These are phyloP conservation scores for Anthopleura sola DNA, from an alignment of 64 coral and sea anemone genomes.

Conservation along the genomic window DNA sequence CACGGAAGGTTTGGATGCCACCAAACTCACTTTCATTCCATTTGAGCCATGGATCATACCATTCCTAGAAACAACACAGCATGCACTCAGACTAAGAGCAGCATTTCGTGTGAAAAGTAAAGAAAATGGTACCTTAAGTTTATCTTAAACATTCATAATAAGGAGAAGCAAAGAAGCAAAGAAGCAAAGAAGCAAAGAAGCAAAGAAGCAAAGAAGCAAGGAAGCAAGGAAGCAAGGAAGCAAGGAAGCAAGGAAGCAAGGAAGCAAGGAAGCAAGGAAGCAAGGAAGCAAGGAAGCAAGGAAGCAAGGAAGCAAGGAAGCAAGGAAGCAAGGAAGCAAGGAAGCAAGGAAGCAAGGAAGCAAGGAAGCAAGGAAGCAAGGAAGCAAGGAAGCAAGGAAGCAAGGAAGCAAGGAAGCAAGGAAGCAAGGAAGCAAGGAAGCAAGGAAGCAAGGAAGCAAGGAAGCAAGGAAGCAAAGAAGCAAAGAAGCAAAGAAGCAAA, in stretches of 20 bases:
- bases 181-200: neutral
- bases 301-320: neutral
- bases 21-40: conserved; percentile 59
- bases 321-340: neutral
- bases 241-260: neutral
- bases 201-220: neutral
- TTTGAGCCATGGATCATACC: conserved; percentile 46
- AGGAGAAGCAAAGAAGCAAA: neutral
- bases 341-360: neutral
- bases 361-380: neutral
- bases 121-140: too few species aligned
- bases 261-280: neutral
- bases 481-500: too few species aligned
- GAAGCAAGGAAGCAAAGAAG: too few species aligned
- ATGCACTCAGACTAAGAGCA: too few species aligned
- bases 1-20: conserved; percentile 28
- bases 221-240: too few species aligned
- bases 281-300: neutral
- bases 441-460: too few species aligned
- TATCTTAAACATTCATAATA: too few species aligned
- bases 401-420: too few species aligned
- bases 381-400: neutral
- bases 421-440: too few species aligned
- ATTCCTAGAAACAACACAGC: conserved; percentile 21
- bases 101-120: neutral